These are phyloP conservation scores for Neodiprion virginianus DNA, from an alignment of 1,140 invertebrate species.

Conservation along the genomic window DNA sequence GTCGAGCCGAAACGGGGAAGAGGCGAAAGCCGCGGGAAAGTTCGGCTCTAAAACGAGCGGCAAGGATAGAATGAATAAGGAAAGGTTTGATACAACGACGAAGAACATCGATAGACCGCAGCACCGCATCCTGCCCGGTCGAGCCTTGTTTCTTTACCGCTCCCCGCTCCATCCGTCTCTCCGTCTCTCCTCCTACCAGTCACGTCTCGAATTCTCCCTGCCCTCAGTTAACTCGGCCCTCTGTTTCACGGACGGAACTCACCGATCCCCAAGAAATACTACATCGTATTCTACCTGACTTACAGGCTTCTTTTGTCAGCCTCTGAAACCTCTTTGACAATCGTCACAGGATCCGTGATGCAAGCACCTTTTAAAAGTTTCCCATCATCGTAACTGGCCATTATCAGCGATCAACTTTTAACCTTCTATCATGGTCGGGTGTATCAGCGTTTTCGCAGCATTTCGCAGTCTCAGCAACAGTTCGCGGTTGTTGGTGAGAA, in stretches of 20 bases:
- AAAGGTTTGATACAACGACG: slow-evolving; percentile 4
- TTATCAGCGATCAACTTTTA: too few species aligned
- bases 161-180: background rate
- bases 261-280: background rate
- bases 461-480: too few species aligned
- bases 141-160: background rate
- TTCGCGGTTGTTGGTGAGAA: too few species aligned
- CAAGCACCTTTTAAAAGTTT: too few species aligned
- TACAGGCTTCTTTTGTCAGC: background rate
- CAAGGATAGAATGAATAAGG: background rate
- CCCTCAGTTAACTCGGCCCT: background rate
- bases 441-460: too few species aligned
- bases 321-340: background rate
- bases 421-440: too few species aligned
- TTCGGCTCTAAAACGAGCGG: background rate
- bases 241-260: background rate
- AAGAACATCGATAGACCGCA: background rate
- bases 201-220: background rate
- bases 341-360: too few species aligned
- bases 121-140: background rate
- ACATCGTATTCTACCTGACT: background rate
- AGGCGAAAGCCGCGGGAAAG: background rate
- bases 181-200: background rate
- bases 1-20: background rate
- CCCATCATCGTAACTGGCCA: too few species aligned